These are phyloP conservation scores for Lucilia sericata DNA, from an alignment of 1,140 invertebrate species.

Conservation along the genomic window DNA sequence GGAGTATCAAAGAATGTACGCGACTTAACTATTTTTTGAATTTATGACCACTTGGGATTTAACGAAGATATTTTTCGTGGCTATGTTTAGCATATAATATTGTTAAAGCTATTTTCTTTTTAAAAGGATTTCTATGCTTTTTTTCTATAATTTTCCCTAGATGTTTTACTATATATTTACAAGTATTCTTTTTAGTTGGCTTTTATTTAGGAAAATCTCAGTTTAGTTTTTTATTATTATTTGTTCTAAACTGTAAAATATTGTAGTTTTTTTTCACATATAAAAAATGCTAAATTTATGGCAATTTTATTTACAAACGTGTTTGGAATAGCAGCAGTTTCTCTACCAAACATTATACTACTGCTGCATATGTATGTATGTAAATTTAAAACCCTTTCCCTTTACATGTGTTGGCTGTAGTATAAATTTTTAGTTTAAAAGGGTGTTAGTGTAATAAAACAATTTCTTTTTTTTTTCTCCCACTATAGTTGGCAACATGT, in stretches of 20 bases:
- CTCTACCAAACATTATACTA: not conserved
- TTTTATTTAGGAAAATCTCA: conserved; percentile 44
- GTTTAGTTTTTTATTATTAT: conserved; percentile 27
- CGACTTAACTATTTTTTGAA: conserved; percentile 50
- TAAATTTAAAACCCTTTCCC: not conserved
- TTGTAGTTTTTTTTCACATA: conserved; percentile 6
- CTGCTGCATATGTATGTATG: not conserved
- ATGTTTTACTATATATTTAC: conserved; percentile 1
- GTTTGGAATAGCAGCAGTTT: conserved; percentile 41
- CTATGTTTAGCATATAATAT: conserved; percentile 46
- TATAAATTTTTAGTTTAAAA: not conserved
- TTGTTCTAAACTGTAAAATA: conserved; percentile 45
- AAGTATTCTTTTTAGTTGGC: not conserved
- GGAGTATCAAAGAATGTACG: conserved; percentile 34
- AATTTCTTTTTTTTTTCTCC: conserved; percentile 26
- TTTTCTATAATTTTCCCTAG: conserved; percentile 10
- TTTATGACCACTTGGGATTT: conserved; percentile 50
- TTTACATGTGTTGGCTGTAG: not conserved
- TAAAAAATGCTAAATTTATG: conserved; percentile 46
- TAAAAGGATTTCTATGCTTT: not conserved
- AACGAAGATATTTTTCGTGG: conserved; percentile 40
- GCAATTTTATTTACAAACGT: conserved; percentile 49
- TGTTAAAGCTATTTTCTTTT: not conserved
- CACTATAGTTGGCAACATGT: conserved; percentile 36
- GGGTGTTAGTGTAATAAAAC: conserved; percentile 37